Conservation (phyloP, 1,140 invertebrate genomes). For the Antheraea pernyi region DNA sequence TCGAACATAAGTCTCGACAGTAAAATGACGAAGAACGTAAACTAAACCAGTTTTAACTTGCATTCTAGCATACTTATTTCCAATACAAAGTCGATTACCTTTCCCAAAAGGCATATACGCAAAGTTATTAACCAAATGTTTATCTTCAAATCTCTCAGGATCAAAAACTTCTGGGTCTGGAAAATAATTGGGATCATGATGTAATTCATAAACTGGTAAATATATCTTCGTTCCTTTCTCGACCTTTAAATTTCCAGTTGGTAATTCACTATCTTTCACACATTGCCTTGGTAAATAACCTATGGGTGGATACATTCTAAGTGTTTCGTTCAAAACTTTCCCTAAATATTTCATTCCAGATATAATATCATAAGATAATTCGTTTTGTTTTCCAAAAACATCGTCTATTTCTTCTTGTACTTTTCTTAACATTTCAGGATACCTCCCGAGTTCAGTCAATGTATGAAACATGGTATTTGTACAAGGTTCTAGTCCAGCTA, state of each 20-base stretch:
- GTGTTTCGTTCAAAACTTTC: slow-evolving; percentile 57
- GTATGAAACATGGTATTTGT: slow-evolving; percentile 72
- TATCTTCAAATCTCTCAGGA: slow-evolving; percentile 58
- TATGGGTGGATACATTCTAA: slow-evolving; percentile 75
- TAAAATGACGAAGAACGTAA: slow-evolving; percentile 47
- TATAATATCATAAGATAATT: slow-evolving; percentile 60
- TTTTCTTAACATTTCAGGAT: slow-evolving; percentile 77
- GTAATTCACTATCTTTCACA: slow-evolving; percentile 55
- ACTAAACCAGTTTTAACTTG: slow-evolving; percentile 63
- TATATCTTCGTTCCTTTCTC: slow-evolving; percentile 41
- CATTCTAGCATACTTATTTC: slow-evolving; percentile 74
- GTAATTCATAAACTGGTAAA: slow-evolving; percentile 50
- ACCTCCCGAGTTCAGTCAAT: slow-evolving; percentile 71
- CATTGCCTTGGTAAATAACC: slow-evolving; percentile 60
- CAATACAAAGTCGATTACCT: slow-evolving; percentile 81
- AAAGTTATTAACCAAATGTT: slow-evolving; percentile 29
- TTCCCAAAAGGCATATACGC: slow-evolving; percentile 82
- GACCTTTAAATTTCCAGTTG: slow-evolving; percentile 37
- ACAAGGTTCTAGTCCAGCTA: slow-evolving; percentile 82
- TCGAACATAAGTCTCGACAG: slow-evolving; percentile 28
- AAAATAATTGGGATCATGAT: slow-evolving; percentile 55
- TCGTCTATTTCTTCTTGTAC: slow-evolving; percentile 80
- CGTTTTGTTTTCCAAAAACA: slow-evolving; percentile 44
- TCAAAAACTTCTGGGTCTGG: slow-evolving; percentile 64
- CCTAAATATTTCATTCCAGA: slow-evolving; percentile 71